These are phyloP conservation scores for Drosophila nigromelanica DNA, from an alignment of 1,140 invertebrate species.

Conservation along the genomic window DNA sequence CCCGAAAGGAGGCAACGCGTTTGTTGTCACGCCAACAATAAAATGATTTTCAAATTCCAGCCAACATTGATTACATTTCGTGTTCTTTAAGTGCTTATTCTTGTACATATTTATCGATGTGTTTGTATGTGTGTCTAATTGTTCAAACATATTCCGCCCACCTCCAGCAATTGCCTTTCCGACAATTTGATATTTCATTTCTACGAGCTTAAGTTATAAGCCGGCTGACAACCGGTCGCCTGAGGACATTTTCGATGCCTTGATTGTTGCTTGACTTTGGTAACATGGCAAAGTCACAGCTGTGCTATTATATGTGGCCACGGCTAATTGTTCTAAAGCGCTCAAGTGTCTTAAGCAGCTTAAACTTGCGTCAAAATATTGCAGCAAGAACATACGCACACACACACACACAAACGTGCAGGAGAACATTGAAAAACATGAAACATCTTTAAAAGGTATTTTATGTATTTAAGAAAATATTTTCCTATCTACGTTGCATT, in stretches of 20 bases:
- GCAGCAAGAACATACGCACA: neutral
- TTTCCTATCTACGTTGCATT: neutral
- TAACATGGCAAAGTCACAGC: constrained; percentile 18
- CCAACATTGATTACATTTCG: constrained; percentile 41
- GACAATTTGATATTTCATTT: constrained; percentile 34
- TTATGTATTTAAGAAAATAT: neutral
- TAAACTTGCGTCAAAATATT: constrained; percentile 47
- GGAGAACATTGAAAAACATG: neutral
- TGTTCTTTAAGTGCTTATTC: constrained; percentile 27
- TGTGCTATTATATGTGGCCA: constrained; percentile 36
- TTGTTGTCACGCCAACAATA: constrained; percentile 53
- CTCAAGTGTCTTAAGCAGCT: constrained; percentile 66
- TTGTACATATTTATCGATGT: constrained; percentile 22
- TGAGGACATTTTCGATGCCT: constrained; percentile 8
- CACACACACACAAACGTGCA: neutral
- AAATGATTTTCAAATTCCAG: constrained; percentile 35
- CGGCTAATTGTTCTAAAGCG: constrained; percentile 74
- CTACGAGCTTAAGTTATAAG: constrained; percentile 26
- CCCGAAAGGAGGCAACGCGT: constrained; percentile 27
- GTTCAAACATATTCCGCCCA: neutral
- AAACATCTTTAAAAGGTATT: constrained; percentile 5
- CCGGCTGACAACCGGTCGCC: constrained; percentile 1
- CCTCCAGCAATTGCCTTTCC: neutral
- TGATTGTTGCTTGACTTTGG: constrained; percentile 36
- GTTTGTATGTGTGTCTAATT: neutral